Evolutionary conservation across 2,797 vertebrate species (phyloP), one percentile per base, ranked within the genome.

Genomic region (Poeciliopsis paucimaculata): DNA sequence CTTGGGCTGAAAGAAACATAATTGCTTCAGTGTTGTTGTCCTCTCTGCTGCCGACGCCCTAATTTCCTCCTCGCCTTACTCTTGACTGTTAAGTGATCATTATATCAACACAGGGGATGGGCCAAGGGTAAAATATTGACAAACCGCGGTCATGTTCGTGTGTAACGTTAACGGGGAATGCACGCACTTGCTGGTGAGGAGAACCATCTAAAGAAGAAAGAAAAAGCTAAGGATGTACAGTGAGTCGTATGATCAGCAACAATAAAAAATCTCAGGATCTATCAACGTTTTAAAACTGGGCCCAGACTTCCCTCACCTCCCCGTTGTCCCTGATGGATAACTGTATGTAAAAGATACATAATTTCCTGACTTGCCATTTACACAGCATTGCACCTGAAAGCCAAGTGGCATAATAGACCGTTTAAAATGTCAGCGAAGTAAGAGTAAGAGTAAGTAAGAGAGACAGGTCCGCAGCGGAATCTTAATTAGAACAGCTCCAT

Each of bases 401-500:
- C 93, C 89, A 87, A 90, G 92, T 92, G 60, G 94, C 94, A 95
- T 96, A 95, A 96, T 96, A 96, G 95, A 96, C 95, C 95, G 95
- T 96, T 96, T 95, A 95, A 96, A 96, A 96, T 96, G 96, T 96
- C 96, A 96, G 95, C 91, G 93, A 95, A 96, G 95, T 95, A 95
- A 96, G 80, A 84, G 75, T 84, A 84, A 80, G 78, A 79, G 94
- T 96, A 96, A 96, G 95, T 95, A 95, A 95, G 94, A 94, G 94
- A 95, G 95, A 96, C 91, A 92, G 93, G 94, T 91, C 83, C 91
- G 90, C 93, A 90, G 90, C 88, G 43, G 95, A 96, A 96, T 96
- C 94, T 94, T 95, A 96, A 96, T 96, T 95, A 96, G 95, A 94
- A 90, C 88, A 91, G 88, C 91, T 89, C 90, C 77, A 88, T 93